Evolutionary conservation across 2,113 vertebrate species (phyloP), one percentile per base, ranked within the genome.

Genomic region (Cepphus grylle): DNA sequence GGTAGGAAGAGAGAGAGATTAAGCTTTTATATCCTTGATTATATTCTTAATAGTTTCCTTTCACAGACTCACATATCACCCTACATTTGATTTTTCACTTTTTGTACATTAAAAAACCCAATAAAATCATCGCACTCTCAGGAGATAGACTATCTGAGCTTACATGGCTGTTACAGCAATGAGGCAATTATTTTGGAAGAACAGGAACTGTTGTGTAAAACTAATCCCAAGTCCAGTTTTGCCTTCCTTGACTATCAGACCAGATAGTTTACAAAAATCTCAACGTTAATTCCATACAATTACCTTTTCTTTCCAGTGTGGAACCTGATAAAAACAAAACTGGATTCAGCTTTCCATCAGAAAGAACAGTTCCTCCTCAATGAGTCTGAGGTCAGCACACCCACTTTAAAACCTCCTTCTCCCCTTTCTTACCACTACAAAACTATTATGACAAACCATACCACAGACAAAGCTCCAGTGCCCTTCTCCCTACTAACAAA

Each of bases 361-460:
- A 66, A 81, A 74, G 12, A 45, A 18, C 59, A 38, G 43, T 53
- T 84, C 52, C 23, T 71, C 40, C 45, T 36, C 76, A 43, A 7
- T 5, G 16, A 55, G 32, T 42, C 7, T 1, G 0, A 65, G 62
- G 45, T 81, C 52, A 88, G 69, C 12, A 16, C 21, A 55, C 3
- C 6, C n/a, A 26, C 36, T 58, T 79, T 34, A 81, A 62, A 81
- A 23, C 8, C 21, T 42, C 22, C 25, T 50, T 20, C 43, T 38
- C 38, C 38, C 11, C 45, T 38, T 61, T 45, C 53, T 62, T 47
- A 62, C 10, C 65, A 50, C 34, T 40, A 20, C 2, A 4, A 55
- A 45, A 27, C 43, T 2, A 5, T 27, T 69, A 56, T 0, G 0
- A 69, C 53, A 29, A 67, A 40, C 5, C 1, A 0, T 21, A 61